These are phyloP conservation scores for Tauraco erythrolophus DNA, from an alignment of 2,113 vertebrate genomes.

Conservation along the genomic window DNA sequence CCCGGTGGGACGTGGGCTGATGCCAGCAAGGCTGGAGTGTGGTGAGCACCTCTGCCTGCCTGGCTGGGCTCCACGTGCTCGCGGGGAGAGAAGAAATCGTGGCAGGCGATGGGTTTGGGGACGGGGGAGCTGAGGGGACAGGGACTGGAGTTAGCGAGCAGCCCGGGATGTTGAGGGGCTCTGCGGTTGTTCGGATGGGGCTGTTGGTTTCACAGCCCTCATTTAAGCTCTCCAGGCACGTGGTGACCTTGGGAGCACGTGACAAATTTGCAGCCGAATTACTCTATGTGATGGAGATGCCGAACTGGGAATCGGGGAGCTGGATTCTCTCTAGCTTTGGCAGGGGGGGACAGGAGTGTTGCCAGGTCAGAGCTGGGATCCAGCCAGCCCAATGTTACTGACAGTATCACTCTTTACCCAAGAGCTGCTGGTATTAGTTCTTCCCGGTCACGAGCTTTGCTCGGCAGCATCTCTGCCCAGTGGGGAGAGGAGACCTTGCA, in stretches of 20 bases:
- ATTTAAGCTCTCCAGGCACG: neutral
- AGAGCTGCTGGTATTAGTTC: neutral
- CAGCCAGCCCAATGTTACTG: neutral
- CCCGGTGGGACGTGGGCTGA: neutral
- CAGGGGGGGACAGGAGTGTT: neutral
- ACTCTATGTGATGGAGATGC: neutral
- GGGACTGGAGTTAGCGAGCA: neutral
- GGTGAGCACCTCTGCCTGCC: neutral
- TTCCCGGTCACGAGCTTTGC: neutral
- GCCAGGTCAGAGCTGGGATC: conserved; percentile 3
- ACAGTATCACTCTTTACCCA: neutral
- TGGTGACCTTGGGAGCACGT: conserved; percentile 17
- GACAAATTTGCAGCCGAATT: neutral
- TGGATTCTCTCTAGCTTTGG: neutral
- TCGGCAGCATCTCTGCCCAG: neutral
- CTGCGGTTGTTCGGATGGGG: rapidly evolving
- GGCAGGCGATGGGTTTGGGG: neutral
- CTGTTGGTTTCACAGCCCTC: neutral
- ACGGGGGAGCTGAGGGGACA: rapidly evolving
- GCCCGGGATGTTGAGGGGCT: neutral
- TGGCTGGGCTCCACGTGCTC: neutral
- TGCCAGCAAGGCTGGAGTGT: rapidly evolving
- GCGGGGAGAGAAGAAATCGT: rapidly evolving
- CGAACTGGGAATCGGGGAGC: neutral
- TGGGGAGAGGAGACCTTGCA: neutral